Conservation (phyloP, 2,797 vertebrate genomes). For the Pristis pectinata region DNA sequence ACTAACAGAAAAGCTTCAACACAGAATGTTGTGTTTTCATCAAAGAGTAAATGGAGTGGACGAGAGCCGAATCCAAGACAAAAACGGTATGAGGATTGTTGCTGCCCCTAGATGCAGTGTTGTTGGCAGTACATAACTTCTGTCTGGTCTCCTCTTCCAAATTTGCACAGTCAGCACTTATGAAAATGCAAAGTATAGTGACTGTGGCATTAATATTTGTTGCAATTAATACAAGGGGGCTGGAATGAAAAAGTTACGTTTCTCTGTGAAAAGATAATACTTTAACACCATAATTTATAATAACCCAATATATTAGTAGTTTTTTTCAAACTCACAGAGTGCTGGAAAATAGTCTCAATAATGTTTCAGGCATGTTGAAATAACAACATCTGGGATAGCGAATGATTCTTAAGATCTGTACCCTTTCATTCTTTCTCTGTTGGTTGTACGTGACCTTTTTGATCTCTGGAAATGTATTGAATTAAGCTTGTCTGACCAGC, state of each 20-base stretch:
- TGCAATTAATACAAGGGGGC: neutral
- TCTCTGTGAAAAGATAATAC: neutral
- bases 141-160: neutral
- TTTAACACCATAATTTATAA: neutral
- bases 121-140: neutral
- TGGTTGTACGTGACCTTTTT: neutral
- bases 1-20: neutral
- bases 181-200: neutral
- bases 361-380: neutral
- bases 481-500: neutral
- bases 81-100: slow-evolving; percentile 71
- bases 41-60: slow-evolving; percentile 75
- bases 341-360: too few species aligned
- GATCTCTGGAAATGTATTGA: neutral
- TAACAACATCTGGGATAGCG: neutral
- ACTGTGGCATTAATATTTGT: neutral
- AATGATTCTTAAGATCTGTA: neutral
- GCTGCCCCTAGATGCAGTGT: neutral
- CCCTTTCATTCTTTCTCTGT: neutral
- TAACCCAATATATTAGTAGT: neutral
- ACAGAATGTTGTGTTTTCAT: neutral
- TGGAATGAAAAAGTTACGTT: neutral
- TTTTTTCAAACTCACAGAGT: neutral
- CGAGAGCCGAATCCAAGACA: slow-evolving; percentile 95
- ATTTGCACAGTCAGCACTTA: neutral